Evolutionary conservation across 2,113 vertebrate species (phyloP).

Genomic region (Vidua macroura): DNA sequence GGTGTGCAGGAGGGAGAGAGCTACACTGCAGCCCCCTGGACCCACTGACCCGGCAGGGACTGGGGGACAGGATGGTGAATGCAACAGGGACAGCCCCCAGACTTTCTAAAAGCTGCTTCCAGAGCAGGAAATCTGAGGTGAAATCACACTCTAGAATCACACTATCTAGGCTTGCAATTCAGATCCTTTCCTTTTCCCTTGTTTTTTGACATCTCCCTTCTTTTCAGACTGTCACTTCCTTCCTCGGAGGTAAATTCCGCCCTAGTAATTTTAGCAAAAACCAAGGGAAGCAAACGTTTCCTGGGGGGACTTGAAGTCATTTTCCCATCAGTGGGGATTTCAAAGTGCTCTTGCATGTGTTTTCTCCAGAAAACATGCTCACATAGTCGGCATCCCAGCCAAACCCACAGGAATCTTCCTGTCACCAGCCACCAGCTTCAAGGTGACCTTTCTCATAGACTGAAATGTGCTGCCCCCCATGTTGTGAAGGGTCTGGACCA

Average conservation of each 20-base stretch:
- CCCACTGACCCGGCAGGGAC: rapidly evolving
- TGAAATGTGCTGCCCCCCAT: rapidly evolving
- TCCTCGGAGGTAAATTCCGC: conserved; percentile 30
- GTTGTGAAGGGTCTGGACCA: neutral
- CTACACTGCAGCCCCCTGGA: neutral
- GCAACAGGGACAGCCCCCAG: neutral
- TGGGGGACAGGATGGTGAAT: rapidly evolving
- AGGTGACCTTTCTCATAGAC: neutral
- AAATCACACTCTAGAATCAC: neutral
- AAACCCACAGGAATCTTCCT: neutral
- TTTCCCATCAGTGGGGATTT: neutral
- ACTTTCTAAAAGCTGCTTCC: neutral
- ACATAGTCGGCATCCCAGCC: neutral
- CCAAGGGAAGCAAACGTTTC: neutral
- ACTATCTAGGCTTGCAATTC: neutral
- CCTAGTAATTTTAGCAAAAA: conserved; percentile 48
- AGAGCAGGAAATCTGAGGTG: neutral
- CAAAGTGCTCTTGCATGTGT: neutral
- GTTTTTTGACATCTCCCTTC: conserved; percentile 1
- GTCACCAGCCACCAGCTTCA: neutral
- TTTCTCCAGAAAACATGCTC: neutral
- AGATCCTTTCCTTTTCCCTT: neutral
- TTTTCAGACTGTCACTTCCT: conserved; percentile 4
- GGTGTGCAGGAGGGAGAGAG: neutral
- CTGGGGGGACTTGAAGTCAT: neutral